phyloP scores from a whole-genome alignment of 1,140 invertebrate genomes.

The Lithobius niger region DNA sequence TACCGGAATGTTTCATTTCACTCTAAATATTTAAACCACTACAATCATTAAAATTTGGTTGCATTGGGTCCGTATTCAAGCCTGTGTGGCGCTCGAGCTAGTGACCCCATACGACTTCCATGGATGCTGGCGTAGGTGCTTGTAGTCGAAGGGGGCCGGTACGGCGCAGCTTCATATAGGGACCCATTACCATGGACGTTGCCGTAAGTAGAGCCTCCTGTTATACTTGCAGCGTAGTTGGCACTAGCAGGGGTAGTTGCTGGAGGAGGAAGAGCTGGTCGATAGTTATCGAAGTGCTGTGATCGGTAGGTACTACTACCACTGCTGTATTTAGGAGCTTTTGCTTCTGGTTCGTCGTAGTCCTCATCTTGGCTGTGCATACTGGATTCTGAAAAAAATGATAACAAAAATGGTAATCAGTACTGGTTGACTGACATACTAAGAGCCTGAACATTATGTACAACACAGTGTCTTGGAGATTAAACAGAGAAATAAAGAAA shows the following conservation, averaged over 20 bases:
- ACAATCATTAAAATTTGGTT: slow-evolving; percentile 12
- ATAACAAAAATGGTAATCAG: background rate
- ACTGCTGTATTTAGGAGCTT: background rate
- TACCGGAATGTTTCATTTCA: too few species aligned
- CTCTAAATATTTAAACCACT: too few species aligned
- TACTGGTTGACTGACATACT: too few species aligned
- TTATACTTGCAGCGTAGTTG: background rate
- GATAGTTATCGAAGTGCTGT: slow-evolving; percentile 1
- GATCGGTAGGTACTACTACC: background rate
- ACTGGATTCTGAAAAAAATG: slow-evolving; percentile 6
- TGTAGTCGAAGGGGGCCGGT: background rate
- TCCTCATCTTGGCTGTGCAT: slow-evolving; percentile 10
- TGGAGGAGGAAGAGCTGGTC: background rate
- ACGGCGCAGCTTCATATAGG: background rate
- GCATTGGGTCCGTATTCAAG: slow-evolving; percentile 5
- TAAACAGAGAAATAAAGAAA: too few species aligned
- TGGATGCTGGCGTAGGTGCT: slow-evolving; percentile 11
- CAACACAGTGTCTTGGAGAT: too few species aligned
- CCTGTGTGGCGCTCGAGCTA: slow-evolving; percentile 4
- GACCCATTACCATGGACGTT: background rate
- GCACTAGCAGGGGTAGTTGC: background rate
- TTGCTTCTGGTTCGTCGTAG: slow-evolving; percentile 10
- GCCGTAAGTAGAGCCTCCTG: background rate
- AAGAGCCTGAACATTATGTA: too few species aligned
- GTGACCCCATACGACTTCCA: slow-evolving; percentile 3